A percentile compares a stretch with the other conserved stretches of the same genome.
These are phyloP conservation scores for Cnemophilus loriae DNA, from an alignment of 2,113 vertebrate genomes.

Conservation along the genomic window DNA sequence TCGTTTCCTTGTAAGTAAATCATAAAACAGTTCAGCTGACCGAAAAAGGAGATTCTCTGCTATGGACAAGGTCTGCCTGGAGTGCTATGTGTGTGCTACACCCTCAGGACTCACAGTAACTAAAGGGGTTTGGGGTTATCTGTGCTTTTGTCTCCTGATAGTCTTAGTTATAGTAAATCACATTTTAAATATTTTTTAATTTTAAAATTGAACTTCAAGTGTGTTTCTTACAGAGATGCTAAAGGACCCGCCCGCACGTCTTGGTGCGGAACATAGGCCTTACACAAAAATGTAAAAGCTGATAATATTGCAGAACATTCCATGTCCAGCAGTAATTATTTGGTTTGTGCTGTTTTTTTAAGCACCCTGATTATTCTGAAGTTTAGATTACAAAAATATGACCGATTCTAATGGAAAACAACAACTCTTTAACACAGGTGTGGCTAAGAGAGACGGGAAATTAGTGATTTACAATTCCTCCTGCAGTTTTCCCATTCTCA, in stretches of 20 bases:
- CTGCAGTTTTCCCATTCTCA: background rate
- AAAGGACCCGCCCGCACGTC: background rate
- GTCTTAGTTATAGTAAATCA: background rate
- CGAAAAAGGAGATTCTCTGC: background rate
- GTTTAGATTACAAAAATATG: background rate
- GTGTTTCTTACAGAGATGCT: background rate
- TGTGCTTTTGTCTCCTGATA: background rate
- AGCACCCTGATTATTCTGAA: rapidly evolving
- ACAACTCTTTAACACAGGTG: background rate
- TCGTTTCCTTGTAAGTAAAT: background rate
- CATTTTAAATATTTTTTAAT: background rate
- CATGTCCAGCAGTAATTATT: background rate
- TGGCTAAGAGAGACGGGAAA: background rate
- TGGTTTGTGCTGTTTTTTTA: background rate
- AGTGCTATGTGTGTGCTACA: background rate
- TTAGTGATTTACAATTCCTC: background rate
- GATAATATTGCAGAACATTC: background rate
- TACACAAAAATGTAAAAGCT: background rate
- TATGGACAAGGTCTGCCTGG: background rate
- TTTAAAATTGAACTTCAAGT: background rate
- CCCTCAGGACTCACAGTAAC: background rate
- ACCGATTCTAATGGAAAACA: background rate
- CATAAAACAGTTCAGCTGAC: background rate
- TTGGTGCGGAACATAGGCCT: background rate
- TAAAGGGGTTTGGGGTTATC: background rate